Evolutionary conservation across 2,797 vertebrate species (phyloP).

Genomic region (Fistularia commersonii): DNA sequence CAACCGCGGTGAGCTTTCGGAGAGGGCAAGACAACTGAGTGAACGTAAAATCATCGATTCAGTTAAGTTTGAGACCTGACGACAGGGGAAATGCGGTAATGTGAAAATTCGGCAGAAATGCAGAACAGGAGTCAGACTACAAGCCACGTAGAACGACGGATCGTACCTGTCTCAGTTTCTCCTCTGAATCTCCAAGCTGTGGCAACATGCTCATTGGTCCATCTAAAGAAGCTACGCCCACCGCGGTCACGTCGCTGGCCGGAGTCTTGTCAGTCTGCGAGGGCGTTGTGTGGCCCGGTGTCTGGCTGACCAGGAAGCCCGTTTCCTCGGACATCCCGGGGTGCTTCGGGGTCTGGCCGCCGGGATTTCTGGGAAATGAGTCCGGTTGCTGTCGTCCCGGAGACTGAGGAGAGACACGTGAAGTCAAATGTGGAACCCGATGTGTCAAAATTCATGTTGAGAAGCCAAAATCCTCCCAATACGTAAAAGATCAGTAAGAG

Average conservation of each 20-base stretch:
- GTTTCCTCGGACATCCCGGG: slow-evolving; percentile 68
- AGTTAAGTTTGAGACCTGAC: too few species aligned
- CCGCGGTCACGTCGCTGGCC: slow-evolving; percentile 32
- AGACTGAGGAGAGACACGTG: slow-evolving; percentile 37
- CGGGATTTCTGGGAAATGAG: slow-evolving; percentile 72
- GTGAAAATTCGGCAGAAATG: neutral
- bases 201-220: slow-evolving; percentile 70
- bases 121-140: neutral
- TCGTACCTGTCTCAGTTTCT: slow-evolving; percentile 90
- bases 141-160: neutral
- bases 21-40: slow-evolving; percentile 11
- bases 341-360: slow-evolving; percentile 79
- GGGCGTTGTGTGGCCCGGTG: slow-evolving; percentile 70
- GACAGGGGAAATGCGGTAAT: too few species aligned
- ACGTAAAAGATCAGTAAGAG: too few species aligned
- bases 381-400: slow-evolving; percentile 75
- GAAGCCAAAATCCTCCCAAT: too few species aligned
- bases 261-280: slow-evolving; percentile 49
- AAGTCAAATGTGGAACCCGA: neutral
- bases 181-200: slow-evolving; percentile 84
- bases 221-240: slow-evolving; percentile 61
- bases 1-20: too few species aligned
- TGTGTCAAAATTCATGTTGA: too few species aligned
- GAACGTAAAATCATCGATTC: too few species aligned
- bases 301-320: slow-evolving; percentile 43